Evolutionary conservation across 2,797 vertebrate species (phyloP).

Genomic region (Xiphophorus birchmanni): DNA sequence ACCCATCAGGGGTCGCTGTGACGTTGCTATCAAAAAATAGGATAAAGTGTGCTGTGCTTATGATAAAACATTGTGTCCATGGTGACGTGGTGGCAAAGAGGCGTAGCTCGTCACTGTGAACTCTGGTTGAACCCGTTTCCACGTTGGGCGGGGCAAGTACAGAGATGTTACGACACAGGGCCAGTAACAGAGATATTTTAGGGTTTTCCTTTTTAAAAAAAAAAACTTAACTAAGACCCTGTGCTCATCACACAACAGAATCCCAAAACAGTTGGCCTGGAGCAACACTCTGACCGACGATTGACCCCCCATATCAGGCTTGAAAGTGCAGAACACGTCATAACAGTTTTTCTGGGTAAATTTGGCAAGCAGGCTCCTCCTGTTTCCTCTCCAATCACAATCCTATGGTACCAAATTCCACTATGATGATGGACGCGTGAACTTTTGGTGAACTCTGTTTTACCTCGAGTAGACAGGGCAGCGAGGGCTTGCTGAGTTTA

Average conservation of each 20-base stretch:
- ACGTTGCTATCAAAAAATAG: neutral
- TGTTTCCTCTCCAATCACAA: slow-evolving; percentile 45
- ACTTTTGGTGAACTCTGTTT: slow-evolving; percentile 74
- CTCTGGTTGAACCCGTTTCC: slow-evolving; percentile 75
- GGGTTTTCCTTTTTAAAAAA: slow-evolving; percentile 13
- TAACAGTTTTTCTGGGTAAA: slow-evolving; percentile 53
- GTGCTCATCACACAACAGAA: slow-evolving; percentile 12
- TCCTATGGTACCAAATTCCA: slow-evolving; percentile 42
- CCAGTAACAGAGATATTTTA: slow-evolving; percentile 69
- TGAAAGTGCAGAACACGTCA: slow-evolving; percentile 67
- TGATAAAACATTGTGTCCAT: slow-evolving; percentile 47
- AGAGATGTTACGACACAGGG: slow-evolving; percentile 60
- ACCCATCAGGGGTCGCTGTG: slow-evolving; percentile 62
- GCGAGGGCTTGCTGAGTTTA: slow-evolving; percentile 48
- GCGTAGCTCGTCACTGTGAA: slow-evolving; percentile 61
- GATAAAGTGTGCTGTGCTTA: neutral
- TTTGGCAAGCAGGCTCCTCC: slow-evolving; percentile 48
- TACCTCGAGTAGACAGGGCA: slow-evolving; percentile 18
- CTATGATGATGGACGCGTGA: slow-evolving; percentile 60
- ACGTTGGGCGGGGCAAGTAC: slow-evolving; percentile 33
- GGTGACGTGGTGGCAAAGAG: slow-evolving; percentile 57
- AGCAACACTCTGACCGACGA: slow-evolving; percentile 76
- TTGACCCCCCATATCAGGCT: slow-evolving; percentile 71
- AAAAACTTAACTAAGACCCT: slow-evolving; percentile 6
- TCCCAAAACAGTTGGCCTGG: slow-evolving; percentile 51